These are phyloP conservation scores for Protophormia terraenovae DNA, from an alignment of 2,888 invertebrate species.

Conservation along the genomic window DNA sequence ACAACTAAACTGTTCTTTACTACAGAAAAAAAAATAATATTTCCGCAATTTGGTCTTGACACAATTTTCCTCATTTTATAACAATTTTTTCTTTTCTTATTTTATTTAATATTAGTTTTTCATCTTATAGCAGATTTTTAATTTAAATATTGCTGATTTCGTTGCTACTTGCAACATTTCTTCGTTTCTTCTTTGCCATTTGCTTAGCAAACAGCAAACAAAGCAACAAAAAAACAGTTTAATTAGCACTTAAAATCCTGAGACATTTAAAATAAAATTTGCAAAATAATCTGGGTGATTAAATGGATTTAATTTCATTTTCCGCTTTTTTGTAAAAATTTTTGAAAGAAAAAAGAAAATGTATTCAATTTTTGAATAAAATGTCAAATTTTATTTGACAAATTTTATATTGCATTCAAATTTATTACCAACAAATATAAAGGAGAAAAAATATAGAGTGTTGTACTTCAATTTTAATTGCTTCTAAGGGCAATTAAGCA, in stretches of 20 bases:
- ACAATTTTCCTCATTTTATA: neutral
- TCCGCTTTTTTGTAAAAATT: too few relatives aligned
- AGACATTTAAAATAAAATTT: conserved; percentile 6
- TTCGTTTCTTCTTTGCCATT: neutral
- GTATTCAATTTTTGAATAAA: neutral
- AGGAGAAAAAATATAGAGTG: too few relatives aligned
- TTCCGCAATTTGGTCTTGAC: neutral
- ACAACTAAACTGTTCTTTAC: neutral
- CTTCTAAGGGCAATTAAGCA: too few relatives aligned
- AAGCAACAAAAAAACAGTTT: conserved; percentile 12
- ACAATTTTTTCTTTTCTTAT: neutral
- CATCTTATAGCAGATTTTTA: neutral
- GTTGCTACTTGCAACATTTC: neutral
- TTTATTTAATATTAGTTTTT: neutral
- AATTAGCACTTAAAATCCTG: conserved; percentile 8
- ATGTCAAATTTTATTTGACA: neutral
- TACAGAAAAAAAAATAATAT: too few relatives aligned
- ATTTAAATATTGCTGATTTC: neutral
- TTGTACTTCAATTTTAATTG: too few relatives aligned
- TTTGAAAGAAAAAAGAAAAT: neutral
- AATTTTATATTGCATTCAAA: too few relatives aligned
- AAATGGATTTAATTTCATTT: conserved; percentile 15
- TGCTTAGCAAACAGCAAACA: too few relatives aligned
- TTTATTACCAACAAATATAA: too few relatives aligned
- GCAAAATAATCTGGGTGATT: neutral